Percentiles rank a stretch among this genome's conserved stretches.
These are phyloP conservation scores for Pollenia labialis DNA, from an alignment of 2,888 invertebrate species.

Conservation along the genomic window DNA sequence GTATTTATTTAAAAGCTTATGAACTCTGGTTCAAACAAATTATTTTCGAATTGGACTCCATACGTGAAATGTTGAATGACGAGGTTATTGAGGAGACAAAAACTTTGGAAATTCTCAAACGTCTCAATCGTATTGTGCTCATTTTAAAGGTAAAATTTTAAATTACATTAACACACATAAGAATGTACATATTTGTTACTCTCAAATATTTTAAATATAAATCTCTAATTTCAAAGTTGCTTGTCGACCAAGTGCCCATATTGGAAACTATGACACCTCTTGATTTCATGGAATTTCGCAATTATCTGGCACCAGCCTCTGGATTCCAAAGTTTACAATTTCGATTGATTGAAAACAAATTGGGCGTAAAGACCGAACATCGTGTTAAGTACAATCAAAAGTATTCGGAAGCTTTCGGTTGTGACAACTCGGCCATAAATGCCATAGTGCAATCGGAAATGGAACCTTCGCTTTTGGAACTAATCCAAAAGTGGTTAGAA, in stretches of 20 bases:
- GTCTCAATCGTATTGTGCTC: constrained; percentile 95
- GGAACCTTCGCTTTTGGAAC: constrained; percentile 92
- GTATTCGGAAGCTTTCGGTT: constrained; percentile 93
- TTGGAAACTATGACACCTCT: constrained; percentile 99
- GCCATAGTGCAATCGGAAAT: constrained; percentile 89
- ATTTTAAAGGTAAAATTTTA: constrained; percentile 91
- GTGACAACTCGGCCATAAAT: constrained; percentile 87
- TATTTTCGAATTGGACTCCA: constrained; percentile 97
- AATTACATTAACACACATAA: not conserved
- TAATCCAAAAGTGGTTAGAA: constrained; percentile 97
- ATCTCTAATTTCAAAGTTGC: constrained; percentile 86
- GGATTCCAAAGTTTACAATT: constrained; percentile 99
- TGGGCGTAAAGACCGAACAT: constrained; percentile 91
- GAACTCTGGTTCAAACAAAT: constrained; percentile 99
- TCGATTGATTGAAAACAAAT: constrained; percentile 96
- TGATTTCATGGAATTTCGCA: constrained; percentile 99
- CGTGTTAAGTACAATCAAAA: constrained; percentile 97
- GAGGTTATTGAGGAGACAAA: constrained; percentile 94
- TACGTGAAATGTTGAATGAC: constrained; percentile 91
- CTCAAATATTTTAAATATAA: no score
- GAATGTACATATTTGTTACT: no score
- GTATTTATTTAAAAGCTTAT: constrained; percentile 88
- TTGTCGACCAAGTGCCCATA: constrained; percentile 98
- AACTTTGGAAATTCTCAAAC: constrained; percentile 95
- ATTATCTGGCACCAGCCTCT: constrained; percentile 96